Evolutionary conservation across 2,888 invertebrate species (phyloP), one percentile per base, ranked within the genome.

Genomic region (Sinodicranocentrus sp.): DNA sequence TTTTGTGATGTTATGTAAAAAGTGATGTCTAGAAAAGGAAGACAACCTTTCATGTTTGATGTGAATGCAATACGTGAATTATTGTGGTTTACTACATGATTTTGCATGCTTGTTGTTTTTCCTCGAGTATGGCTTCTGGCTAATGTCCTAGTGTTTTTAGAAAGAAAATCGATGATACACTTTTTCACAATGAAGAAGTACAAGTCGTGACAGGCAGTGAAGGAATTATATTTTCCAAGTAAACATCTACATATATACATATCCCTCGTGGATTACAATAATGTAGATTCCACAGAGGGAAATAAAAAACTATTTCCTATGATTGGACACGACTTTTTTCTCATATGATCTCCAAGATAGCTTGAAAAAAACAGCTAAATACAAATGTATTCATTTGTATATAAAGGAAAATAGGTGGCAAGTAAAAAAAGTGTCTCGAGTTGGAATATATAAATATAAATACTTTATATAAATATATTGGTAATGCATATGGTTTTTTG

Each of bases 141-240:
- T 63, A 63, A 33, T 15, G 52, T 33, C 17, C 33, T 52, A 52
- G 15, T 52, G 2, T 57, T 57, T 25, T 57, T 6, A 1, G 57
- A 21, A 73, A 61, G 67, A 76, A 76, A 76, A 76, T 76, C 76
- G 67, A 76, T 76, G 76, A n/a, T 76, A 44, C 25, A 33, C 54
- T 52, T 65, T 75, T 76, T 57, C 33, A 8, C 61, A 26, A 8
- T 25, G 25, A 15, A 21, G 8, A 28, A 25, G n/a, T 63, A 26
- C 28, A 5, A 25, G 25, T 17, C 21, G 21, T n/a, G n/a, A 57
- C 17, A 57, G 6, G 25, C 25, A 57, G 21, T 21, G 23, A 26
- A 28, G 25, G 28, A 33, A 33, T 33, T 33, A 33, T 33, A 33
- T 33, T 33, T 33, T 33, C 10, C 10, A 33, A 33, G 5, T 33